A percentile compares a stretch with the other conserved stretches of the same genome.
These are phyloP conservation scores for Saturnia japonica DNA, from an alignment of 2,888 invertebrate genomes.

Conservation along the genomic window DNA sequence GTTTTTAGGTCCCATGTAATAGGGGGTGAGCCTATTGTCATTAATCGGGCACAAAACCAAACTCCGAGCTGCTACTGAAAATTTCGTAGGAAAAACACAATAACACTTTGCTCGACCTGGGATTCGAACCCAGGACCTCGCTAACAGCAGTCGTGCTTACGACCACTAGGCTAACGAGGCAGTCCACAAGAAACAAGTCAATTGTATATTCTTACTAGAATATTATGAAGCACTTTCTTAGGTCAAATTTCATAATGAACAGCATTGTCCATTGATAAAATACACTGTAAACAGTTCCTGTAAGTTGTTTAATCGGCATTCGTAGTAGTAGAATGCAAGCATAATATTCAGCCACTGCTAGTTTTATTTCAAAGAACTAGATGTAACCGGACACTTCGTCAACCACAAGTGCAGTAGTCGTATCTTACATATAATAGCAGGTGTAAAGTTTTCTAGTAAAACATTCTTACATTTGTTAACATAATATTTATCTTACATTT, in stretches of 20 bases:
- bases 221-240: background rate
- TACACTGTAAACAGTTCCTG: background rate
- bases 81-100: too few species aligned
- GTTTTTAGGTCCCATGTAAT: too few species aligned
- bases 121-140: too few species aligned
- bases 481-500: too few species aligned
- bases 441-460: background rate
- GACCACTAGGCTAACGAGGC: too few species aligned
- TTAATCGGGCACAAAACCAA: too few species aligned
- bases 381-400: slow-evolving; percentile 19
- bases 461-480: too few species aligned
- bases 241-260: background rate
- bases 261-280: background rate
- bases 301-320: slow-evolving; percentile 2
- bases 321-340: slow-evolving; percentile 23
- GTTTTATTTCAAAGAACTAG: slow-evolving; percentile 20
- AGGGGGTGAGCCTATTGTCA: too few species aligned
- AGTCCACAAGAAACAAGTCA: background rate
- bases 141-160: too few species aligned
- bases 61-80: too few species aligned
- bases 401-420: slow-evolving; percentile 3
- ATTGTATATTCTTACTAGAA: background rate
- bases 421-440: background rate
- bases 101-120: too few species aligned
- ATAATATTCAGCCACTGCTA: slow-evolving; percentile 30